phyloP scores from a whole-genome alignment of 2,113 vertebrate genomes.

The Hyperoodon ampullatus region DNA sequence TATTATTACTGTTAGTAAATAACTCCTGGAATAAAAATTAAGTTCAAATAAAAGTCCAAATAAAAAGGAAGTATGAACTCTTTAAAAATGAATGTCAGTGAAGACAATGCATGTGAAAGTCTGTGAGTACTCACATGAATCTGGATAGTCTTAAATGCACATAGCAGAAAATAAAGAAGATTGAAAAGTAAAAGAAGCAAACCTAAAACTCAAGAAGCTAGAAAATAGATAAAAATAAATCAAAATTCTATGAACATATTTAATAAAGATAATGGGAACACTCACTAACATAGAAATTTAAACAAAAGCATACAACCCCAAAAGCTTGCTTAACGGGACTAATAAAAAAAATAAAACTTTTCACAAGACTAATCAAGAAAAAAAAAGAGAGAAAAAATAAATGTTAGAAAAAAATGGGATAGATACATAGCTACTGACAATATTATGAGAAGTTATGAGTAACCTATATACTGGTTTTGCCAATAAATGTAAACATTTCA shows the following conservation, averaged over 20 bases:
- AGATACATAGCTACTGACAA: background rate
- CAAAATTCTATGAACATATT: background rate
- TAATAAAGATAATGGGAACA: background rate
- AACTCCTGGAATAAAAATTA: background rate
- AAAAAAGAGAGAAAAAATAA: background rate
- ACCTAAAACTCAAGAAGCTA: background rate
- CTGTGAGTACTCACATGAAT: background rate
- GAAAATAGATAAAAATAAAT: background rate
- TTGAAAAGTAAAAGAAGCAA: background rate
- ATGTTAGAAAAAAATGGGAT: background rate
- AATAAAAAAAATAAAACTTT: background rate
- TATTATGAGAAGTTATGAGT: background rate
- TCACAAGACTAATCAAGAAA: background rate
- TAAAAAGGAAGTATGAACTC: background rate
- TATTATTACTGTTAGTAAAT: background rate
- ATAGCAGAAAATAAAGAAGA: background rate
- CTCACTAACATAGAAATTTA: background rate
- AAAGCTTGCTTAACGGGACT: background rate
- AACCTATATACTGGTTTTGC: background rate
- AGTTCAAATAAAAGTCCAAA: background rate
- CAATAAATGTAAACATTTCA: slow-evolving; percentile 12
- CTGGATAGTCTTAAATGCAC: background rate
- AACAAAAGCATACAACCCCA: background rate
- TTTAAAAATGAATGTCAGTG: background rate
- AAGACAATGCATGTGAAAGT: background rate